Conservation (phyloP, 2,888 invertebrate genomes). For the Monoplex corrugatus region DNA sequence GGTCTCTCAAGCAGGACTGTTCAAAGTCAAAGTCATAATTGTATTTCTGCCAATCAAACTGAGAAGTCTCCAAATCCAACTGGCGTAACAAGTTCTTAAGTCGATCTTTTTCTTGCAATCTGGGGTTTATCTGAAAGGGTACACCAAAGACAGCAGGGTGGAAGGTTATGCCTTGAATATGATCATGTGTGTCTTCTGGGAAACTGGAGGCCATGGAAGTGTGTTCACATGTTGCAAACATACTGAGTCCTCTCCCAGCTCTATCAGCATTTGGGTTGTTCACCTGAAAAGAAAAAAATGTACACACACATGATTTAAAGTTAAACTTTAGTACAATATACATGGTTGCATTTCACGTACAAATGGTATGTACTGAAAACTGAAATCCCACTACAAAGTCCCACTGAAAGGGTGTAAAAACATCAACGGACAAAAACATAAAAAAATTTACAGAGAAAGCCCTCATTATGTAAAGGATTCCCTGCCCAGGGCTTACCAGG, state of each 20-base stretch:
- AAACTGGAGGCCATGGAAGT: neutral
- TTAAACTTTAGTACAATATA: neutral
- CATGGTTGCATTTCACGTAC: neutral
- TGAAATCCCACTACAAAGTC: neutral
- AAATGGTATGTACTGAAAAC: neutral
- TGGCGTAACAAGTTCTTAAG: neutral
- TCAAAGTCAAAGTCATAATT: conserved; percentile 55
- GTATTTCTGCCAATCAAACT: conserved; percentile 53
- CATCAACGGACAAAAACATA: neutral
- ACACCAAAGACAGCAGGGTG: conserved; percentile 49
- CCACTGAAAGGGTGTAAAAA: neutral
- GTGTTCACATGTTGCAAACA: conserved; percentile 31
- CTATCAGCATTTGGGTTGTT: neutral
- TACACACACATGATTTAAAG: neutral
- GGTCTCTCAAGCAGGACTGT: conserved; percentile 43
- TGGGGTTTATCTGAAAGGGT: conserved; percentile 48
- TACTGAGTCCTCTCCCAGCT: neutral
- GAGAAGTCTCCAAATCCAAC: neutral
- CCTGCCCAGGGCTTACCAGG: too few species aligned
- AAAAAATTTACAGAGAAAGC: neutral
- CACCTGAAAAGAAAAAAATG: neutral
- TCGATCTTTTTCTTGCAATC: conserved; percentile 28
- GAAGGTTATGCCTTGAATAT: neutral
- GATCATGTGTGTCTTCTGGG: neutral
- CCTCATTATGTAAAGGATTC: too few species aligned